These are phyloP conservation scores for Spea multiplicata DNA, from an alignment of 2,113 vertebrate species.

Conservation along the genomic window DNA sequence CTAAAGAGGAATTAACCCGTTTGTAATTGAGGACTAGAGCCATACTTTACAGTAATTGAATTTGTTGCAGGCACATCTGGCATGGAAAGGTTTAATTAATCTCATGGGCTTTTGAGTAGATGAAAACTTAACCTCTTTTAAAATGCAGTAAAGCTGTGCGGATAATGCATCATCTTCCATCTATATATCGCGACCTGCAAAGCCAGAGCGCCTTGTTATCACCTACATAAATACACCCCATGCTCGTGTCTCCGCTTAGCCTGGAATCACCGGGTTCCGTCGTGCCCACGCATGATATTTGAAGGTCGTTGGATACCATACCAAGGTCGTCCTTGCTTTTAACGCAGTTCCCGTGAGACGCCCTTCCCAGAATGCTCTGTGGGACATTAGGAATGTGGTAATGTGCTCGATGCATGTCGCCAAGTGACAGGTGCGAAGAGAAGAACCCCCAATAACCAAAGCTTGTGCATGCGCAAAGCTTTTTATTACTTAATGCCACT, in stretches of 20 bases:
- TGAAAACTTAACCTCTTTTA: background rate
- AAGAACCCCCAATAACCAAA: background rate
- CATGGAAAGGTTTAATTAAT: background rate
- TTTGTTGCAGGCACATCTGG: background rate
- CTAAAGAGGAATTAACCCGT: no score
- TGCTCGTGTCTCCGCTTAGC: background rate
- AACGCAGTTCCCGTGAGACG: background rate
- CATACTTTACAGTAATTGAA: background rate
- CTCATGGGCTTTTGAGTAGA: no score
- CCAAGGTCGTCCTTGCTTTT: constrained; percentile 29
- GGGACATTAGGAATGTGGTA: background rate
- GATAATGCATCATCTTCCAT: background rate
- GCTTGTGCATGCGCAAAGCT: background rate
- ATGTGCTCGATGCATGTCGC: background rate
- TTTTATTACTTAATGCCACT: no score
- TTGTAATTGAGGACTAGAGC: no score
- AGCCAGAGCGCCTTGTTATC: background rate
- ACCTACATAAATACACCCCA: background rate
- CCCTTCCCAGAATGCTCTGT: constrained; percentile 10
- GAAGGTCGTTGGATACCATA: constrained; percentile 11
- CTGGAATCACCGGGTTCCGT: background rate
- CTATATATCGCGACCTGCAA: background rate
- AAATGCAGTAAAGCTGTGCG: background rate
- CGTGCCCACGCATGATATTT: constrained; percentile 16
- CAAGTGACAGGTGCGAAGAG: constrained; percentile 18